These are phyloP conservation scores for Drosophila multiciliata DNA, from an alignment of 2,888 invertebrate species.

Conservation along the genomic window DNA sequence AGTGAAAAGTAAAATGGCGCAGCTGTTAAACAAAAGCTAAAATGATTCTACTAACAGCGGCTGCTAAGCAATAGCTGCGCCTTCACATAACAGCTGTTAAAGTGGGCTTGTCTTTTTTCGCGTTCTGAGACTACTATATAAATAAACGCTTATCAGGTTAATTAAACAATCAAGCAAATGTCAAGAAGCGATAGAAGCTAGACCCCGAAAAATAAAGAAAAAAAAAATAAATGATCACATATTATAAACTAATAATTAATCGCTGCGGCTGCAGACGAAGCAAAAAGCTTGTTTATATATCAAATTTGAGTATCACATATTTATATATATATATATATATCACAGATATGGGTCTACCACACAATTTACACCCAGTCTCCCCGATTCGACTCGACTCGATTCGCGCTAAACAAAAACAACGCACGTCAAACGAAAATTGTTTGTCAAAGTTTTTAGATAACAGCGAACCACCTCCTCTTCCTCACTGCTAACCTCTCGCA, in stretches of 20 bases:
- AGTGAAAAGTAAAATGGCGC: slow-evolving; percentile 44
- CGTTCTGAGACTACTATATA: slow-evolving; percentile 32
- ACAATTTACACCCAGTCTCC: slow-evolving; percentile 42
- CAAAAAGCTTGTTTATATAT: slow-evolving; percentile 64
- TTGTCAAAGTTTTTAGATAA: slow-evolving; percentile 80
- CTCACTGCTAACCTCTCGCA: neutral
- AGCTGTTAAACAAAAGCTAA: slow-evolving; percentile 17
- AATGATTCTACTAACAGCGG: slow-evolving; percentile 19
- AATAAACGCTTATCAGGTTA: slow-evolving; percentile 56
- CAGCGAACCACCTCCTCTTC: slow-evolving; percentile 6
- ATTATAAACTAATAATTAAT: slow-evolving; percentile 76
- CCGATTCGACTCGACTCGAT: neutral
- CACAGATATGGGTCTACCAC: slow-evolving; percentile 48
- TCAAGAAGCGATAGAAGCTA: slow-evolving; percentile 33
- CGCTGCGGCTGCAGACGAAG: slow-evolving; percentile 27
- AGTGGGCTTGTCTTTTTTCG: slow-evolving; percentile 34
- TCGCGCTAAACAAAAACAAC: slow-evolving; percentile 67
- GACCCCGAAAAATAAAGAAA: slow-evolving; percentile 11
- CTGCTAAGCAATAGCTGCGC: slow-evolving; percentile 12
- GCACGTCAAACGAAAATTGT: slow-evolving; percentile 72
- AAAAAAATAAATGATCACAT: slow-evolving; percentile 64
- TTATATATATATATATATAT: slow-evolving; percentile 14
- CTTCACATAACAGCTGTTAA: slow-evolving; percentile 40
- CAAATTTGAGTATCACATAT: slow-evolving; percentile 57
- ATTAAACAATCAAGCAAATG: slow-evolving; percentile 44